phyloP scores from a whole-genome alignment of 1,140 invertebrate species.

The Hormaphis cornu region DNA sequence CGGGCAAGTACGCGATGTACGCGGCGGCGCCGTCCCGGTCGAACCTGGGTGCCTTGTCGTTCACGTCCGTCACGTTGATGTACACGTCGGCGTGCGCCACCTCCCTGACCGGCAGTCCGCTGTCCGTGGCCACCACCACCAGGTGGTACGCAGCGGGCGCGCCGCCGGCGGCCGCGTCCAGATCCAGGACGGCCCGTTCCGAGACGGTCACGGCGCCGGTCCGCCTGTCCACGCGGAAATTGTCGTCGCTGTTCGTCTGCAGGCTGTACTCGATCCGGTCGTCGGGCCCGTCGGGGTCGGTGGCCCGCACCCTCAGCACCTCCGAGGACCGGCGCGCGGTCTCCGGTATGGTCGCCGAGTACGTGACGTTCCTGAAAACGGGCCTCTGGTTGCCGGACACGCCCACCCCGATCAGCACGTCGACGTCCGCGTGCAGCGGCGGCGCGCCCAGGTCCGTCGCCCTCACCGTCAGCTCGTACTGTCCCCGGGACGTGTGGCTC shows the following conservation, averaged over 20 bases:
- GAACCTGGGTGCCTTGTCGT: constrained; percentile 72
- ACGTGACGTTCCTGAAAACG: constrained; percentile 62
- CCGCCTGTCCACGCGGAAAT: constrained; percentile 59
- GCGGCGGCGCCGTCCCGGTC: constrained; percentile 49
- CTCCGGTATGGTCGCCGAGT: constrained; percentile 60
- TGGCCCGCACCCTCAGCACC: constrained; percentile 59
- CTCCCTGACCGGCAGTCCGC: constrained; percentile 61
- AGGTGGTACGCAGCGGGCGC: constrained; percentile 58
- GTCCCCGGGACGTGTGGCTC: constrained; percentile 60
- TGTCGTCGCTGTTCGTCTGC: constrained; percentile 64
- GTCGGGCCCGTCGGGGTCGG: constrained; percentile 66
- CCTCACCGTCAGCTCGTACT: constrained; percentile 58
- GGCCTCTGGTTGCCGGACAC: constrained; percentile 68
- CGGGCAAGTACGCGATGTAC: constrained; percentile 60
- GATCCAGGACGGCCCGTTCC: constrained; percentile 60
- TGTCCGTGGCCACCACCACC: constrained; percentile 60
- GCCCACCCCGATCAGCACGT: constrained; percentile 58
- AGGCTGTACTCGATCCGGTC: constrained; percentile 56
- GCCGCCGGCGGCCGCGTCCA: constrained; percentile 52
- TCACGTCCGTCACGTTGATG: constrained; percentile 65
- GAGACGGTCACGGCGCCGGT: constrained; percentile 64
- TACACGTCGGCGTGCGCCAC: constrained; percentile 64
- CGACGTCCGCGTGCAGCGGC: constrained; percentile 54
- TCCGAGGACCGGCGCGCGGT: constrained; percentile 57
- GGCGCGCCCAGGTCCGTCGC: constrained; percentile 60